These are phyloP conservation scores for Chanos chanos DNA, from an alignment of 2,797 vertebrate genomes.

Conservation along the genomic window DNA sequence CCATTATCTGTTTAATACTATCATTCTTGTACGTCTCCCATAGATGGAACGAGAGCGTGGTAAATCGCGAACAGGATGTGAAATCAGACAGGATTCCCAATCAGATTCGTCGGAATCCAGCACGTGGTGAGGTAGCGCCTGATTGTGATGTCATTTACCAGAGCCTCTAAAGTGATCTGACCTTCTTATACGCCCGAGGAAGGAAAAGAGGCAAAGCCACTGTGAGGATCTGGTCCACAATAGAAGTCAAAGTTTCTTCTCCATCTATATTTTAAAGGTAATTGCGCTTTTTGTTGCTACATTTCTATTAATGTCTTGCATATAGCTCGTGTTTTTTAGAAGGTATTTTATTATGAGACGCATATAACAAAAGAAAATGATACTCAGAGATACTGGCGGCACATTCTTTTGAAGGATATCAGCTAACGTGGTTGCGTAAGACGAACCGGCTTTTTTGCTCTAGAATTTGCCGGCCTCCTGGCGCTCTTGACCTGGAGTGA, in stretches of 20 bases:
- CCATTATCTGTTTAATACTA: conserved; percentile 3
- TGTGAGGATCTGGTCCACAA: too few relatives aligned
- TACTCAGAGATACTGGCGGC: too few relatives aligned
- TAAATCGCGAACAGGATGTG: neutral
- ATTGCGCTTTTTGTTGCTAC: neutral
- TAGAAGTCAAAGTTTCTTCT: neutral
- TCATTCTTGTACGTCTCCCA: neutral
- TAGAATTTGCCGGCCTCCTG: too few relatives aligned
- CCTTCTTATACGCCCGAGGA: conserved; percentile 32
- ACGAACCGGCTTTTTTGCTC: neutral
- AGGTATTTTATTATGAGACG: too few relatives aligned
- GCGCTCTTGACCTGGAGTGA: neutral
- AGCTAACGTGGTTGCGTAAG: neutral
- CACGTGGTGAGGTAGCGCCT: conserved; percentile 12
- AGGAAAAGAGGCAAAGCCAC: neutral
- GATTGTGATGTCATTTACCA: conserved; percentile 23
- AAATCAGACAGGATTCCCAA: neutral
- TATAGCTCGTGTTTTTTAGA: too few relatives aligned
- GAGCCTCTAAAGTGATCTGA: conserved; percentile 40
- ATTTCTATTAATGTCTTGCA: too few relatives aligned
- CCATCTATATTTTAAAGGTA: neutral
- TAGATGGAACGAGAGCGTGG: neutral
- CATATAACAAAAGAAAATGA: too few relatives aligned
- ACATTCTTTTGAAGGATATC: neutral
- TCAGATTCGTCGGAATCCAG: conserved; percentile 1